A percentile compares a stretch with the other conserved stretches of the same genome.
phyloP scores from a whole-genome alignment of 2,888 invertebrate species.

The Agriopis leucophaearia region DNA sequence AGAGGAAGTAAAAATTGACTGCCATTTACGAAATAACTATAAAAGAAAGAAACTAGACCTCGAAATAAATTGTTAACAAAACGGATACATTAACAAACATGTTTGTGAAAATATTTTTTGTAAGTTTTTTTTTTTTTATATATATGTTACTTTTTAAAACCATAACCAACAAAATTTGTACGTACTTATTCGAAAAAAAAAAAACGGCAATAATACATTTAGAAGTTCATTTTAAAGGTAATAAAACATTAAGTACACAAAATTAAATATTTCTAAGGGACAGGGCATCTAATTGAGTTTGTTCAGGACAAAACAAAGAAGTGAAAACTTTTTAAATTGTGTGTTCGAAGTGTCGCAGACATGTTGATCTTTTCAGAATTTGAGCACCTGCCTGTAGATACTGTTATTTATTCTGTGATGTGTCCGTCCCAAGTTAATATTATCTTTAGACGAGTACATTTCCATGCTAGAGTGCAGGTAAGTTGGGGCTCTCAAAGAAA shows the following conservation, averaged over 20 bases:
- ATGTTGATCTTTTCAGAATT: constrained; percentile 82
- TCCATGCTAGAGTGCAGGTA: constrained; percentile 42
- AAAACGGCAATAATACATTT: too few relatives aligned
- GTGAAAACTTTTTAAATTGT: constrained; percentile 84
- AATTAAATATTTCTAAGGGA: constrained; percentile 79
- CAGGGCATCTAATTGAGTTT: constrained; percentile 85
- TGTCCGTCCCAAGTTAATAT: constrained; percentile 73
- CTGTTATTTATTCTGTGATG: constrained; percentile 10
- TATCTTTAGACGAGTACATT: constrained; percentile 69
- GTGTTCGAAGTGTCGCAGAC: constrained; percentile 84
- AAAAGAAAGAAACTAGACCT: too few relatives aligned
- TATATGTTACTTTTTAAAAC: too few relatives aligned
- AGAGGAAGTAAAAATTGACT: too few relatives aligned
- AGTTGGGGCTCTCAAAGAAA: constrained; percentile 25
- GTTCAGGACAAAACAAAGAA: constrained; percentile 86
- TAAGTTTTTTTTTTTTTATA: too few relatives aligned
- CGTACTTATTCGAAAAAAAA: too few relatives aligned
- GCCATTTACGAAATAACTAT: too few relatives aligned
- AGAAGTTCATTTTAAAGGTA: not conserved
- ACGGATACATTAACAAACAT: too few relatives aligned
- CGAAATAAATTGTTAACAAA: too few relatives aligned
- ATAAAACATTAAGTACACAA: constrained; percentile 30
- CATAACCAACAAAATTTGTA: too few relatives aligned
- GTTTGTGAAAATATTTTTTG: too few relatives aligned
- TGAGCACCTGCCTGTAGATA: constrained; percentile 57